phyloP scores from a whole-genome alignment of 2,888 invertebrate genomes.

The Pantelozetes paolii region DNA sequence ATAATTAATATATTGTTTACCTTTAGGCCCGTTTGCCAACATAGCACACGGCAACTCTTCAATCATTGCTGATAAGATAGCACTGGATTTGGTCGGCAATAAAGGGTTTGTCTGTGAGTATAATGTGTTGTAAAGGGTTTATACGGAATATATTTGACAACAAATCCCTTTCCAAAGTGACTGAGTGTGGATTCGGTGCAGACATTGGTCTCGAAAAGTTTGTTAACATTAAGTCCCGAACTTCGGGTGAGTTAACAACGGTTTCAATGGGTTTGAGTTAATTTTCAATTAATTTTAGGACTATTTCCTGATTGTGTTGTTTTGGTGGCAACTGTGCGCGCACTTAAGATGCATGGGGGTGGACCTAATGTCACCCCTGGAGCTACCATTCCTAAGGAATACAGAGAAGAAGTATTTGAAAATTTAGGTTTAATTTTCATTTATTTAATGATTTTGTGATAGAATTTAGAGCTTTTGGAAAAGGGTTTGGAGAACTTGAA shows the following conservation, averaged over 20 bases:
- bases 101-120: slow-evolving; percentile 70
- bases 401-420: slow-evolving; percentile 60
- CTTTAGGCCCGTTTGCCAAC: slow-evolving; percentile 88
- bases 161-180: no score
- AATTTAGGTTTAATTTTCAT: slow-evolving; percentile 18
- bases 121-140: no score
- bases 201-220: slow-evolving; percentile 99
- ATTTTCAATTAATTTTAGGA: no score
- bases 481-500: slow-evolving; percentile 83
- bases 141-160: no score
- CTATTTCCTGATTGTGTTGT: slow-evolving; percentile 76
- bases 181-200: slow-evolving; percentile 97
- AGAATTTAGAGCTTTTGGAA: slow-evolving; percentile 76
- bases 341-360: slow-evolving; percentile 98
- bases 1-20: no score
- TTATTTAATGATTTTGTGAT: slow-evolving; percentile 45
- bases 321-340: slow-evolving; percentile 84
- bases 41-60: slow-evolving; percentile 98
- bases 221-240: slow-evolving; percentile 91
- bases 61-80: slow-evolving; percentile 88
- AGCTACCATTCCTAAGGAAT: slow-evolving; percentile 74
- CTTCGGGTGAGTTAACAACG: slow-evolving; percentile 68
- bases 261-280: no score
- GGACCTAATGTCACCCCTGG: slow-evolving; percentile 84
- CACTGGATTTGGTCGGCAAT: slow-evolving; percentile 83